Base-by-base conservation (phyloP, 2,113 vertebrate species). In the Smithornis capensis region DNA sequence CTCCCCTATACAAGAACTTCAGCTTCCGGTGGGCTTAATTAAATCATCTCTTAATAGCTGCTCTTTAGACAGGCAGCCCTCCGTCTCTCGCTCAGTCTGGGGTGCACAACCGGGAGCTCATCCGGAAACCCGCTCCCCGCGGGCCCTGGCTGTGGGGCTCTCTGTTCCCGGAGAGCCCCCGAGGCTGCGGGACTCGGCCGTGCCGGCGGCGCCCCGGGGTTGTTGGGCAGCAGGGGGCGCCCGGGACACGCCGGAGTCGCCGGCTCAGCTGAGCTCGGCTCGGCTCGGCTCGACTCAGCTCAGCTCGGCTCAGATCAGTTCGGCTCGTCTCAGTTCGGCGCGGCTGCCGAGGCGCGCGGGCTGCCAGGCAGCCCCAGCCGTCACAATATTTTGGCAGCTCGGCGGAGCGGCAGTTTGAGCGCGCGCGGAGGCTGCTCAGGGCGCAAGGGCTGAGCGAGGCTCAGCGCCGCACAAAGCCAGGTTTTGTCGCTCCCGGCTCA, bases 141-240 rank as follows among this genome's bases (percentile, higher is more conserved):
- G 12, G 16, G 23, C 4, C 4, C 37, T 3, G 45, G 10, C 38
- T 16, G 0, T 4, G 19, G 3, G 27, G 31, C 16, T 28, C 21
- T 29, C 16, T 52, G 50, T 14, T 14, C 50, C 5, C 22, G 56
- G 19, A 59, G 42, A 35, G 55, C 33, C 5, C 31, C 24, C 11
- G 29, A 3, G 18, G 28, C 64, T 24, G 10, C 10, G 38, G 35
- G 24, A 25, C 70, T 52, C 37, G 45, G 42, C 56, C 7, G 44
- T 12, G 44, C 42, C 42, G 37, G 59, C 42, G 49, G 78, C 27
- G 38, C n/a, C 60, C 25, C 37, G 60, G 31, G 19, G 18, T 75
- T 5, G 78, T 17, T 40, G 79, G 93, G 97, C 99, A 98, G 98
- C 98, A 98, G 99, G 99, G 98, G 99, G 98, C 98, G 98, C 99